Base-by-base conservation (phyloP, 2,113 vertebrate genomes). In the Ameiurus melas region DNA sequence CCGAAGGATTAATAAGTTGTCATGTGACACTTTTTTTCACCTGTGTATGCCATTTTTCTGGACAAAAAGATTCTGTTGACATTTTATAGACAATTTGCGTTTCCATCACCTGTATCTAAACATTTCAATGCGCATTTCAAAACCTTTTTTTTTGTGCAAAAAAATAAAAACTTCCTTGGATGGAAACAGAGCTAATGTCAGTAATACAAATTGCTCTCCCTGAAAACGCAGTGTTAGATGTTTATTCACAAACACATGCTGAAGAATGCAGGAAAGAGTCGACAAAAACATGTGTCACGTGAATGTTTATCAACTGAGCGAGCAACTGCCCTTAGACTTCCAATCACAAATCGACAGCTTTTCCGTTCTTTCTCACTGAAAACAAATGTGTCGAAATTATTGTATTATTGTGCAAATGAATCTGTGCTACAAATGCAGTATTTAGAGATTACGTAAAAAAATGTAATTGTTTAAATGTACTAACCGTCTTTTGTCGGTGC, bases 401-500 rank as follows among this genome's bases (percentile, higher is more conserved):
- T 78, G 57, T n/a, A n/a, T 53, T 84, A 25, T 20, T 20, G n/a
- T 70, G 60, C 1, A 83, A 64, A 43, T 8, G 30, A 36, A 77
- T 2, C 71, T 86, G 16, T n/a, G 19, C 57, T 80, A 57, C 10
- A n/a, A 27, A 33, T 51, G 33, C 0, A 77, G 16, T n/a, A 27
- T 73, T 73, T 70, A 22, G 27, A 77, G 36, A 77, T 73, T 20
- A 73, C 3, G 30, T 17, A 19, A 39, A 16, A 25, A 64, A n/a
- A 55, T 51, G 0, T n/a, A 51, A 66, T 14, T 8, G 8, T 64
- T 47, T 53, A 22, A 43, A 64, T 27, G 9, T 78, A 47, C 85
- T 86, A 86, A 91, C 98, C 93, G 93, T 94, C 93, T 99, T 99
- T 85, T 84, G 53, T 73, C 94, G 94, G 87, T 96, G 94, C 91